Percentiles rank a stretch among this genome's conserved stretches.
Conservation (phyloP, 2,113 vertebrate genomes). For the Mus pahari region DNA sequence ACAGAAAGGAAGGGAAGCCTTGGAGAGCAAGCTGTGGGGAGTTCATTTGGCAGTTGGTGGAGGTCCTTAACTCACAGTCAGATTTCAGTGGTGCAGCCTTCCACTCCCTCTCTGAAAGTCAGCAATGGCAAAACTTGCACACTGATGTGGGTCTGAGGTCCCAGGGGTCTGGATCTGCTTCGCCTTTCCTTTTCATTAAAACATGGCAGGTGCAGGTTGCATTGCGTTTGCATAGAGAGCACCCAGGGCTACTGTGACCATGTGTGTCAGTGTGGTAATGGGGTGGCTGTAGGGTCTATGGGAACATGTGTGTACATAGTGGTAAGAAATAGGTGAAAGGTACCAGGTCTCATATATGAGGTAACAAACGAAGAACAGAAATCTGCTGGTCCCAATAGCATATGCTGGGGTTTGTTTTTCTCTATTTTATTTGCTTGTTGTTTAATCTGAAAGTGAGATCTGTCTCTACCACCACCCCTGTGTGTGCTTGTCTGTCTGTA, state of each 20-base stretch:
- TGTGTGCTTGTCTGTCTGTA: not conserved
- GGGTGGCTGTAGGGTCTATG: conserved; percentile 90
- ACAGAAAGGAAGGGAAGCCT: conserved; percentile 40
- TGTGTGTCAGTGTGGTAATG: conserved; percentile 5
- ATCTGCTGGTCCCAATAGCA: conserved; percentile 81
- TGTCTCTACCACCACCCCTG: not conserved
- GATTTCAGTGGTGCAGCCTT: not conserved
- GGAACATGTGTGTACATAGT: conserved; percentile 90
- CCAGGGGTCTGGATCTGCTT: not conserved
- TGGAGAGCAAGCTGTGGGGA: conserved; percentile 3
- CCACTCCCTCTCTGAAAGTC: conserved; percentile 4
- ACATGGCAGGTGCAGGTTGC: not conserved
- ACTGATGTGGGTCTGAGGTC: conserved; percentile 27
- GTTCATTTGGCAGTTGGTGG: conserved; percentile 31
- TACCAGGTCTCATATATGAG: conserved; percentile 85
- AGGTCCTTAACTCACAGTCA: not conserved
- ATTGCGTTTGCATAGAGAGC: not conserved
- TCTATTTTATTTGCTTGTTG: conserved; percentile 78
- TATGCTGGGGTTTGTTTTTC: conserved; percentile 74
- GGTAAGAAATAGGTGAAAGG: conserved; percentile 83
- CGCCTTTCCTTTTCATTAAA: not conserved
- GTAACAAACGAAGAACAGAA: conserved; percentile 80
- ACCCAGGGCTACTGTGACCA: conserved; percentile 62
- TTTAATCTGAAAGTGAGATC: conserved; percentile 80
- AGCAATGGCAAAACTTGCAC: conserved; percentile 17